Base-by-base conservation (phyloP, 2,888 invertebrate genomes). In the Gymnosoma rotundatum region DNA sequence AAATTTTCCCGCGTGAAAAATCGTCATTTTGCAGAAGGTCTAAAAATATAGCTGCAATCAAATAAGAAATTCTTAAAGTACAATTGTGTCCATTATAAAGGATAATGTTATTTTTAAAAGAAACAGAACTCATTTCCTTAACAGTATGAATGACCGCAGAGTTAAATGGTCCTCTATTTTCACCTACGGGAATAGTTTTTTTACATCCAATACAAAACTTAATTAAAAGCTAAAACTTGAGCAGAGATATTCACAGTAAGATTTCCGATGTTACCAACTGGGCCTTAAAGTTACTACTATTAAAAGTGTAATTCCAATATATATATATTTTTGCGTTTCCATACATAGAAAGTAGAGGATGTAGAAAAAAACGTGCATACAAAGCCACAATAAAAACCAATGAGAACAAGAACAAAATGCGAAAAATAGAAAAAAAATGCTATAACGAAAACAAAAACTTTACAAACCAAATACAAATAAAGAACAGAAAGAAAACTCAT, bases 401-500 rank as follows among this genome's bases (percentile, higher is more conserved):
- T 61, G 48, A 64, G 60, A 36, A 78, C 36, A 25, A 67, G 66
- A 61, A 52, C 50, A 52, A 18, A 52, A 5, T 52, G 4, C 50
- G 10, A 52, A 3, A 21, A 54, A 63, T 2, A 56, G 10, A 25
- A 61, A 42, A 8, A 4, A 50, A 60, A 83, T 67, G 63, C 52
- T 58, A 54, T 25, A 81, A 64, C 16, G 50, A 84, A 36, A 25
- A 25, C 25, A 63, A 72, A 60, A 79, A 74, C 36, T 67, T 61
- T 78, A 63, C 73, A 74, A 84, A 66, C 81, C 80, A 81, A 72
- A 78, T 52, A 81, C 78, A 84, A 84, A 84, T 69, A 84, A 74
- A 60, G 73, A 66, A 74, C 64, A 64, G 70, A 69, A 78, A 76
- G 50, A 83, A 86, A 90, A 90, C 89, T 89, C 90, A 89, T 90